Evolutionary conservation across 2,797 vertebrate species (phyloP).

Genomic region (Channallabes apus): DNA sequence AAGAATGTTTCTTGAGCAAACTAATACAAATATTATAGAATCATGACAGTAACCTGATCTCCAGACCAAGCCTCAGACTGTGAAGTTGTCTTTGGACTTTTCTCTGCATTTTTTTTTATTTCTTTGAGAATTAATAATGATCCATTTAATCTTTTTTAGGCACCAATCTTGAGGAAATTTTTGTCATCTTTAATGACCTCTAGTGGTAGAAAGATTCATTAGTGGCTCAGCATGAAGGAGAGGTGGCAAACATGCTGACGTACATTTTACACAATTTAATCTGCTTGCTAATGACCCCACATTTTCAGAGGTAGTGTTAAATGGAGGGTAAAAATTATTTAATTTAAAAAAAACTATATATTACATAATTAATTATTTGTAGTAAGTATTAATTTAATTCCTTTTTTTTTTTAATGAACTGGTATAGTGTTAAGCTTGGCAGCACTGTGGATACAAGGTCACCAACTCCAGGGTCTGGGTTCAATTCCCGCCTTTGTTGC

Average conservation of each 20-base stretch:
- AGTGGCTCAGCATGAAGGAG: not conserved
- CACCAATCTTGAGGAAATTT: not conserved
- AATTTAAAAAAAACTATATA: no score
- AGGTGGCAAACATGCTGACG: not conserved
- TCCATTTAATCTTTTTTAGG: not conserved
- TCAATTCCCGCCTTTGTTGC: no score
- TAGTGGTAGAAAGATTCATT: constrained; percentile 5
- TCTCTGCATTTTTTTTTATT: no score
- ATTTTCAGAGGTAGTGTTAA: not conserved
- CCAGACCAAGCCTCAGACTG: not conserved
- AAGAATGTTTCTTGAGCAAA: not conserved
- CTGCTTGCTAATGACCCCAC: not conserved
- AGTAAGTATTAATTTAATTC: not conserved
- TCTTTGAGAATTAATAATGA: no score
- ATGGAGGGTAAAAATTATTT: not conserved
- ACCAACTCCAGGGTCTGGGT: no score
- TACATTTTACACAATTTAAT: not conserved
- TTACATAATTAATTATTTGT: no score
- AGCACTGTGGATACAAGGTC: no score
- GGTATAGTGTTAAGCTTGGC: no score
- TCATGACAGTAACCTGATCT: not conserved
- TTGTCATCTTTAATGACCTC: constrained; percentile 3
- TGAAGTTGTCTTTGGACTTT: not conserved
- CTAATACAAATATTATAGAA: not conserved
- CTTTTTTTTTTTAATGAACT: no score